Evolutionary conservation across 2,888 invertebrate species (phyloP), one percentile per base, ranked within the genome.

Genomic region (Epistrophe grossulariae): DNA sequence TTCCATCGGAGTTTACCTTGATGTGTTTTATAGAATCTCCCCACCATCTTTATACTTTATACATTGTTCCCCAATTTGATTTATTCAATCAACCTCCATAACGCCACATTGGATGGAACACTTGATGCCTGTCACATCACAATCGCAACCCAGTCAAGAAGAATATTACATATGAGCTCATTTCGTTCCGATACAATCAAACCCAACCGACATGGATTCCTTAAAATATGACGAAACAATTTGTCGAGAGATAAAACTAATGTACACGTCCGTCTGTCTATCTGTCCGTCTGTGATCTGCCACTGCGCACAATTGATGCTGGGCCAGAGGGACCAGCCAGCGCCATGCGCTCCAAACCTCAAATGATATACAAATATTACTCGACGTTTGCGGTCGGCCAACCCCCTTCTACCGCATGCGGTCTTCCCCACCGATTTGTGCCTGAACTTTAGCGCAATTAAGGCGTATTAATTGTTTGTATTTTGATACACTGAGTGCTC

Each of bases 201-300:
- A 24, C 19, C 40, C 60, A 15, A 72, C 66, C 45, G 76, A 79
- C 64, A 76, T 83, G 79, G 76, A 87, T 76, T 79, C 79, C 79
- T 79, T 66, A 82, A 82, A 76, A 83, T 87, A 87, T 87, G 87
- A 87, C 82, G 87, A 87, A 87, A 87, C 87, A 87, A 83, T 87
- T 87, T 87, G 83, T 83, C 83, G 83, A 74, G 79, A 87, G 83
- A 87, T 87, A 87, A 83, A 83, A 87, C 87, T 83, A 87, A 87
- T 87, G 87, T 79, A 87, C 71, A 71, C 74, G 79, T 78, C 79
- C 60, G 79, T 84, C 52, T n/a, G 71, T 84, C 59, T n/a, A 66
- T 72, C 60, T n/a, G 71, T 77, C 64, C 17, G 64, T 55, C 43
- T 64, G 66, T 57, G 57, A 77, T 62, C 74, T 79, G 83, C 79